Base-by-base conservation (phyloP, 1,140 invertebrate genomes). In the Panulirus ornatus region DNA sequence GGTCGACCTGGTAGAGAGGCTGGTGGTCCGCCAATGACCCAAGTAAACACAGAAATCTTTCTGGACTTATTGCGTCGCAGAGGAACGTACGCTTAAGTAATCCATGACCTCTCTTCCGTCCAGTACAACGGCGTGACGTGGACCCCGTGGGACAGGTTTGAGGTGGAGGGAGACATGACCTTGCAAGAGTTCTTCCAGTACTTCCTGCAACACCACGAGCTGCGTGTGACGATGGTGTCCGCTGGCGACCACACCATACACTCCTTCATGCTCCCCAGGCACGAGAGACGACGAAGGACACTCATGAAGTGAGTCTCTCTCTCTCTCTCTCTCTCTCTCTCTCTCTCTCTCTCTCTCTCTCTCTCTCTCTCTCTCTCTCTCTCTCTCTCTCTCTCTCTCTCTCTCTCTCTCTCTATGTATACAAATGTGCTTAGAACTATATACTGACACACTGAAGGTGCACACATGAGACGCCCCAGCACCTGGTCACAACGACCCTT, bases 121-220 rank as follows among this genome's bases (percentile, higher is more conserved):
- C 84, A 75, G 93, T 99, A 99, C 94, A 97, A 98, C 93, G 97
- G 98, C 34, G 97, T 95, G 75, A 96, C 99, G 92, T 99, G 98
- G 96, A 99, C 98, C 0, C 95, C 99, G 11, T 99, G 99, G 99
- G 99, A 99, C 93, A 96, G 98, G 81, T 99, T 99, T 94, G 99
- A 99, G 93, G 96, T 99, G 0, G 95, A 97, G 79, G 98, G 98
- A 16, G 98, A 99, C 93, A 95, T 99, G 93, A 99, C 98, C 0
- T 94, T 99, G 30, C 95, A 97, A 92, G 96, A 99, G 94, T 99
- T 99, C 93, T 94, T 99, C 42, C 96, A 98, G 93, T 98, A 98
- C 94, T 99, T 99, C 94, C 96, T 99, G 94, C 95, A 97, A 34
- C 95, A 97, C 92, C 96, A 99, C 93, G 96, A 97, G 91, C 94